Conservation (phyloP, 1,140 invertebrate species). For the Physella acuta region DNA sequence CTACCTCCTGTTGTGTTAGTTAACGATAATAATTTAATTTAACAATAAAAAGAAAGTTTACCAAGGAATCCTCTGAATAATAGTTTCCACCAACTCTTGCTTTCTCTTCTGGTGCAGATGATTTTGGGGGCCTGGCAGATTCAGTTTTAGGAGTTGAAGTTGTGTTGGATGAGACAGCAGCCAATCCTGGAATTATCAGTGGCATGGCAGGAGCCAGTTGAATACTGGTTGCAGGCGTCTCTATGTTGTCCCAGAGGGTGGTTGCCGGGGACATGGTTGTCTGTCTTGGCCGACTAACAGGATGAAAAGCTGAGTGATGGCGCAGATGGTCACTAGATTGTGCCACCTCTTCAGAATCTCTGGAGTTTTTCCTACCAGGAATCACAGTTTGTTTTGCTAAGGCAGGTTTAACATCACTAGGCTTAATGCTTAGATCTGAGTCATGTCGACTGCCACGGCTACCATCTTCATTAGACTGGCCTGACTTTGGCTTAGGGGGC, state of each 20-base stretch:
- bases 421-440: not conserved
- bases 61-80: too few species aligned
- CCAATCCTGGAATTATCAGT: conserved; percentile 25
- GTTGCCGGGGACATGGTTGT: conserved; percentile 55
- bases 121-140: not conserved
- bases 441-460: not conserved
- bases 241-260: conserved; percentile 52
- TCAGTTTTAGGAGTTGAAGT: not conserved
- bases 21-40: too few species aligned
- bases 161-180: conserved; percentile 4
- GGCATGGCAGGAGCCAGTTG: conserved; percentile 48
- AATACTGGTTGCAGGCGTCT: conserved; percentile 41
- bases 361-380: conserved; percentile 2
- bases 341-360: conserved; percentile 5
- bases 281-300: conserved; percentile 38
- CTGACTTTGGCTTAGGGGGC: not conserved
- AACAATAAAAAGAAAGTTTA: too few species aligned
- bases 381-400: not conserved
- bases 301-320: conserved; percentile 45
- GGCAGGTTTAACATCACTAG: not conserved
- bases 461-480: conserved; percentile 6
- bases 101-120: not conserved
- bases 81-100: too few species aligned
- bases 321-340: conserved; percentile 14
- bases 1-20: too few species aligned